phyloP scores from a whole-genome alignment of 1,140 invertebrate species.

The Ceratina japonica region DNA sequence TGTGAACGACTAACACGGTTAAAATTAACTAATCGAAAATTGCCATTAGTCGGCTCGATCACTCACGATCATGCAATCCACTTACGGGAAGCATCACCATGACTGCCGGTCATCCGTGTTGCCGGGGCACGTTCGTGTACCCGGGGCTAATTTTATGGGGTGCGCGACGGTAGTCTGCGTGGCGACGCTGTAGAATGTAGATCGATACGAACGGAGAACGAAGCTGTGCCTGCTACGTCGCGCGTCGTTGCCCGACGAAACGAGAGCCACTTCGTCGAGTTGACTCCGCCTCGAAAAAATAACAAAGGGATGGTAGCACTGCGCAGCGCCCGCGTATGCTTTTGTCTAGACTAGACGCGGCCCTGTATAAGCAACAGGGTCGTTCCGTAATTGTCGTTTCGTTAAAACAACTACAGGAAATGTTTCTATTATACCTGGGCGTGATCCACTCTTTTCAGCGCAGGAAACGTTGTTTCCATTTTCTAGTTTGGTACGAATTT shows the following conservation, averaged over 20 bases:
- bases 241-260: slow-evolving; percentile 27
- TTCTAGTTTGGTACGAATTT: neutral
- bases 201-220: slow-evolving; percentile 59
- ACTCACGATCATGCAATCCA: slow-evolving; percentile 31
- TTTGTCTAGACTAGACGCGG: neutral
- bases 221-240: neutral
- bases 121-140: neutral
- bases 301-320: slow-evolving; percentile 34
- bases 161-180: slow-evolving; percentile 58
- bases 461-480: neutral
- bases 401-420: neutral
- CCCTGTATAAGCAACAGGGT: slow-evolving; percentile 9
- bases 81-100: neutral
- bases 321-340: neutral
- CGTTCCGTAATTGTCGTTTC: slow-evolving; percentile 9
- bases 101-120: slow-evolving; percentile 11
- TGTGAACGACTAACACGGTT: neutral
- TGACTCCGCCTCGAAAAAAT: slow-evolving; percentile 8
- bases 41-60: slow-evolving; percentile 17
- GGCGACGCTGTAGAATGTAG: slow-evolving; percentile 60
- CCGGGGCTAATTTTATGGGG: slow-evolving; percentile 44
- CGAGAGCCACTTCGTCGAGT: neutral
- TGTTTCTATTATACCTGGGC: neutral
- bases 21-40: neutral
- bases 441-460: neutral